phyloP scores from a whole-genome alignment of 2,113 vertebrate species.

The Isurus oxyrinchus region DNA sequence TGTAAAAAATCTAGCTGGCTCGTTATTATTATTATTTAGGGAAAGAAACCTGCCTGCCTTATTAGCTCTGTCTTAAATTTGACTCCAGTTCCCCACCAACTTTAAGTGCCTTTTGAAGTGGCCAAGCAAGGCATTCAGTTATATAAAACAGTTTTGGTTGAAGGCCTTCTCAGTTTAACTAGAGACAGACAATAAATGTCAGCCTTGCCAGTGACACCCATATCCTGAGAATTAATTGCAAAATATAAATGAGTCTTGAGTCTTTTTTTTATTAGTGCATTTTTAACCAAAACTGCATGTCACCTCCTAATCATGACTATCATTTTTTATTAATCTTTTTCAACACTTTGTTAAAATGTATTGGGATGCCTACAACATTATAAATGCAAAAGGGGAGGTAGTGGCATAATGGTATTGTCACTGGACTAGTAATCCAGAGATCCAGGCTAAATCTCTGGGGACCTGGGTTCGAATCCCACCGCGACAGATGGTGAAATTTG shows the following conservation, averaged over 20 bases:
- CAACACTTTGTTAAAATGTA: neutral
- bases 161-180: neutral
- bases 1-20: neutral
- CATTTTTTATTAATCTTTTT: neutral
- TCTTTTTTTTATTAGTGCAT: neutral
- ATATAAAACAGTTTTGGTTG: neutral
- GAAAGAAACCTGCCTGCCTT: neutral
- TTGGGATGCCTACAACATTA: neutral
- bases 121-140: neutral
- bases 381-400: neutral
- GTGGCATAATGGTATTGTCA: too few species aligned
- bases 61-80: neutral
- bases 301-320: neutral
- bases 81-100: neutral
- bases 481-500: too few species aligned
- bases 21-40: neutral
- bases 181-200: neutral
- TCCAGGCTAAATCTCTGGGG: too few species aligned
- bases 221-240: neutral
- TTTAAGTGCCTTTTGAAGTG: neutral
- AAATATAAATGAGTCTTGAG: neutral
- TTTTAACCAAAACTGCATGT: neutral
- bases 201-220: neutral
- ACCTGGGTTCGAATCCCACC: too few species aligned
- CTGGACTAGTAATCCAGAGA: too few species aligned